These are phyloP conservation scores for Drepanosiphum platanoidis DNA, from an alignment of 2,888 invertebrate species.

Conservation along the genomic window DNA sequence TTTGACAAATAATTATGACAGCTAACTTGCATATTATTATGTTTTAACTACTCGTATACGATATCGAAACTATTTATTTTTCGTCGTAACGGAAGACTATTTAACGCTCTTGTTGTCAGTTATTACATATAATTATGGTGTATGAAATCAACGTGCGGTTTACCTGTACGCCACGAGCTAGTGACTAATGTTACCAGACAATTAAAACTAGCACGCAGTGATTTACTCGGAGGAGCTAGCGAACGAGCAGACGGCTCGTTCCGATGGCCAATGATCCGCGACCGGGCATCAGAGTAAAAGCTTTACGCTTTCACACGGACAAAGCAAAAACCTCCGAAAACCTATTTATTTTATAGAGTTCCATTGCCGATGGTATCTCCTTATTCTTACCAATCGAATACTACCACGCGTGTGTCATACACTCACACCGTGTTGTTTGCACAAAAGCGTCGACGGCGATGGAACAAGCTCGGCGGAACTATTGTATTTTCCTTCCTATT, in stretches of 20 bases:
- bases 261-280: background rate
- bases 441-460: background rate
- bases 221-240: background rate
- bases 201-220: background rate
- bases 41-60: no score
- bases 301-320: background rate
- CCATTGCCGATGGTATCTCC: background rate
- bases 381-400: background rate
- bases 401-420: background rate
- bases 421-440: constrained; percentile 4
- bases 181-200: background rate
- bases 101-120: no score
- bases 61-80: no score
- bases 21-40: background rate
- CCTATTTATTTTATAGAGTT: constrained; percentile 21
- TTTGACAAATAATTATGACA: background rate
- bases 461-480: background rate
- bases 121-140: no score
- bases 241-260: background rate
- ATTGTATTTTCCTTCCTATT: constrained; percentile 1
- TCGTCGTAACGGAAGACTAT: no score
- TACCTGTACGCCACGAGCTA: no score
- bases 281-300: background rate
- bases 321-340: constrained; percentile 23
- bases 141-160: no score